These are phyloP conservation scores for Spondyliosoma cantharus DNA, from an alignment of 2,797 vertebrate genomes.

Conservation along the genomic window DNA sequence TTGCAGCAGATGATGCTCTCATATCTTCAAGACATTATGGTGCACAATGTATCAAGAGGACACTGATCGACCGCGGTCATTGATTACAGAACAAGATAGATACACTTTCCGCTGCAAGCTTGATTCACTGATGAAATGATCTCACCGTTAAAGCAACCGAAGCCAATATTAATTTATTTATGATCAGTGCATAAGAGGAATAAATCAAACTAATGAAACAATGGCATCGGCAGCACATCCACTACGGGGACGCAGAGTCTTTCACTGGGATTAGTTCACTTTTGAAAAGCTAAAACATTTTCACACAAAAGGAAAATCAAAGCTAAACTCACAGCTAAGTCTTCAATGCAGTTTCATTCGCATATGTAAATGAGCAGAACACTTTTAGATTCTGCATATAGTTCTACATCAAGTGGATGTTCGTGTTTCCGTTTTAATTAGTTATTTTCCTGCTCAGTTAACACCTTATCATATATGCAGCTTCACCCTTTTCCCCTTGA, in stretches of 20 bases:
- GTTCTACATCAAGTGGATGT: neutral
- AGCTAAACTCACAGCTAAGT: neutral
- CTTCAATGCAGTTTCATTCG: neutral
- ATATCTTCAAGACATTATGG: constrained; percentile 33
- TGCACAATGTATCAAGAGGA: constrained; percentile 44
- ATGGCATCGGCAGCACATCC: neutral
- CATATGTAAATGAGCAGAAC: constrained; percentile 1
- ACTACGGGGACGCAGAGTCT: neutral
- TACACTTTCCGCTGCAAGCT: constrained; percentile 9
- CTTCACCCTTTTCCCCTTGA: neutral
- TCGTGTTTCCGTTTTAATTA: neutral
- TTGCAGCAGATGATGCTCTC: constrained; percentile 42
- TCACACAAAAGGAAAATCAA: neutral
- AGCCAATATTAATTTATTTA: constrained; percentile 9
- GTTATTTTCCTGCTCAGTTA: neutral
- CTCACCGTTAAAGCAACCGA: constrained; percentile 36
- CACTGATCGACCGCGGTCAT: constrained; percentile 37
- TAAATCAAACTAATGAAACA: constrained; percentile 34
- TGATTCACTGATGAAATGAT: constrained; percentile 30
- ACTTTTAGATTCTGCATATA: neutral
- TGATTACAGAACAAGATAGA: constrained; percentile 41
- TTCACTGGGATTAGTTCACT: neutral
- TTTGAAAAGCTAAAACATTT: neutral
- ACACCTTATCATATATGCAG: neutral
- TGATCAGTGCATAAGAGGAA: neutral